Conservation (phyloP, 2,113 vertebrate genomes). For the Cynopterus brachyotis region DNA sequence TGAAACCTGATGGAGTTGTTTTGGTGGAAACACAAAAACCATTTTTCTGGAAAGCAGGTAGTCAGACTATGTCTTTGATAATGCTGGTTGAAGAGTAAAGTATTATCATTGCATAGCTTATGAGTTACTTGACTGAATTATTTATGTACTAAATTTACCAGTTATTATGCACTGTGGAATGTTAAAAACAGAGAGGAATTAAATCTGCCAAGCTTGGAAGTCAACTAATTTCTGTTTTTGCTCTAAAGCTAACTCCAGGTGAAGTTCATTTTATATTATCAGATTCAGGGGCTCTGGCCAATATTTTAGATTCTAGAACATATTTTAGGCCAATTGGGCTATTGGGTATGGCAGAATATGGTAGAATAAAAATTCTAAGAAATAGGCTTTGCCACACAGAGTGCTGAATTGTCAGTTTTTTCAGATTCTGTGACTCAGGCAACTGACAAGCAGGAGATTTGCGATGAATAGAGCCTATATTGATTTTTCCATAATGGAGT, state of each 20-base stretch:
- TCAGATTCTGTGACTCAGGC: constrained; percentile 63
- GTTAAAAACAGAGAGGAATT: neutral
- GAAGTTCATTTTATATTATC: neutral
- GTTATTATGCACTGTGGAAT: neutral
- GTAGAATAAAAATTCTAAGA: neutral
- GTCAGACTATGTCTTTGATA: neutral
- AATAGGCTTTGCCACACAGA: constrained; percentile 4
- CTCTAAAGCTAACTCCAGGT: neutral
- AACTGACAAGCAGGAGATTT: constrained; percentile 80
- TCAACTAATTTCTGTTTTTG: neutral
- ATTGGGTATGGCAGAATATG: constrained; percentile 3
- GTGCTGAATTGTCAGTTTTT: constrained; percentile 49
- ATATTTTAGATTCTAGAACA: neutral
- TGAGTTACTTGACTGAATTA: neutral
- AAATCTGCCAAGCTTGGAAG: neutral
- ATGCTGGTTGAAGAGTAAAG: neutral
- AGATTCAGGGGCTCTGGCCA: neutral
- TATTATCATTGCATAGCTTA: neutral
- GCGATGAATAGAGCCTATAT: constrained; percentile 86
- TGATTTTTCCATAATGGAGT: constrained; percentile 86
- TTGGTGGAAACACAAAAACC: neutral
- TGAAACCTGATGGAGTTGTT: neutral
- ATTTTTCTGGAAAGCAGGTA: neutral
- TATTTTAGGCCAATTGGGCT: neutral
- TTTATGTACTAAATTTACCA: neutral